Percentiles rank a stretch among this genome's conserved stretches.
phyloP scores from a whole-genome alignment of 2,113 vertebrate species.

The Ceyx margarethae region DNA sequence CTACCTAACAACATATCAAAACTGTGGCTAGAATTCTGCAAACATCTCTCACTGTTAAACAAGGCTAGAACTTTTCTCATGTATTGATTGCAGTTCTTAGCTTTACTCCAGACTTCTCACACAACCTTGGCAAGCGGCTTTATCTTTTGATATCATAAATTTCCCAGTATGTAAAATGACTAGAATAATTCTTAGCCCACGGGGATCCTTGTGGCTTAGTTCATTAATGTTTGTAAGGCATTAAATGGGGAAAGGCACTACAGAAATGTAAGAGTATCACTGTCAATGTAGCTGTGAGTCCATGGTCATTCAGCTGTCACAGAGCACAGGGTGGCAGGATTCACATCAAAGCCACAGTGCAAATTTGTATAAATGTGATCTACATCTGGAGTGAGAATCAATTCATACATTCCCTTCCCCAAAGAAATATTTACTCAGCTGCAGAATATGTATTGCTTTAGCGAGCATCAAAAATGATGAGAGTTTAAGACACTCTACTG shows the following conservation, averaged over 20 bases:
- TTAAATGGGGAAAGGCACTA: not conserved
- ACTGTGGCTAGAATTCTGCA: not conserved
- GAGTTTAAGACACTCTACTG: not conserved
- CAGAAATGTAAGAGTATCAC: not conserved
- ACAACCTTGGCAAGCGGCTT: not conserved
- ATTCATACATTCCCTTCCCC: not conserved
- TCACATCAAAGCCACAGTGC: slow-evolving; percentile 34
- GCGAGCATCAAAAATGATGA: slow-evolving; percentile 9
- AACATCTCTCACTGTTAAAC: not conserved
- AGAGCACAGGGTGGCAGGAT: not conserved
- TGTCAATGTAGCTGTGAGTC: not conserved
- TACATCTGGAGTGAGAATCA: slow-evolving; percentile 25
- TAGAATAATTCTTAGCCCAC: not conserved
- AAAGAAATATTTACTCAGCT: slow-evolving; percentile 53
- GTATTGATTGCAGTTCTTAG: not conserved
- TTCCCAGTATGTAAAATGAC: not conserved
- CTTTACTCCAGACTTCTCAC: not conserved
- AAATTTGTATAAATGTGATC: slow-evolving; percentile 14
- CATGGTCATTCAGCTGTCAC: not conserved
- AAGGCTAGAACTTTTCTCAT: not conserved
- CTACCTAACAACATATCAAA: not conserved
- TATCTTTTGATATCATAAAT: not conserved
- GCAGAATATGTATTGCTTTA: slow-evolving; percentile 24
- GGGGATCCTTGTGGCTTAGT: not conserved
- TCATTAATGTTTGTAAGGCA: not conserved